Evolutionary conservation across 2,888 invertebrate genomes (phyloP), one percentile per base, ranked within the genome.

Genomic region (Leptogaster cylindrica): DNA sequence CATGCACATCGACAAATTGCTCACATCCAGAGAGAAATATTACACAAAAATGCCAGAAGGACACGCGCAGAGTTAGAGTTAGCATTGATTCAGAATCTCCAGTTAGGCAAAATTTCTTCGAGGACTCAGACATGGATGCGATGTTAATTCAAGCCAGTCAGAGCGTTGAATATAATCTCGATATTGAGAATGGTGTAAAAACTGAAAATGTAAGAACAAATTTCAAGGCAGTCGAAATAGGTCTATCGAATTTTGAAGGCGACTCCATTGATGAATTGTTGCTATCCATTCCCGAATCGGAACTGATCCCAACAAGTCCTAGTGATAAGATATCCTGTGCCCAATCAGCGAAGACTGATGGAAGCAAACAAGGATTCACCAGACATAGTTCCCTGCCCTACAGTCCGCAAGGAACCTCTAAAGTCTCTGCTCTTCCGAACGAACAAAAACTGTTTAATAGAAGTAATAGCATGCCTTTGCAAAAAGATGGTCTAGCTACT

Each of bases 61-160:
- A n/a, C n/a, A n/a, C n/a, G n/a, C n/a, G n/a, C 14, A 14, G 14
- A 39, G 6, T 3, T 7, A 10, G 10, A 4, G n/a, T 6, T 4
- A 10, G 39, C 4, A 39, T 12, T 10, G 39, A 39, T 3, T 3
- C 4, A 6, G 39, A 10, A 4, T 12, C 14, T 39, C 14, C 39
- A 7, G 6, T 31, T 31, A 31, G 5, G 8, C 14, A 12, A 12
- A 10, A 14, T 8, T 33, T 16, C n/a, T 18, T 72, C 5, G 68
- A 72, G 36, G 79, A 79, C 67, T 78, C 79, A 0, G 79, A 77
- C 63, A 73, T 74, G 0, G 79, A 79, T 70, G 73, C 73, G 14
- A 72, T 79, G 25, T 66, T 79, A 12, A 63, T 79, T 5, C 76
- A 76, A 67, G 79, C 79, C 2, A 74, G 78, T 10, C 79, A 79